Conservation (phyloP, 2,888 invertebrate genomes). For the Idaea dimidiata region DNA sequence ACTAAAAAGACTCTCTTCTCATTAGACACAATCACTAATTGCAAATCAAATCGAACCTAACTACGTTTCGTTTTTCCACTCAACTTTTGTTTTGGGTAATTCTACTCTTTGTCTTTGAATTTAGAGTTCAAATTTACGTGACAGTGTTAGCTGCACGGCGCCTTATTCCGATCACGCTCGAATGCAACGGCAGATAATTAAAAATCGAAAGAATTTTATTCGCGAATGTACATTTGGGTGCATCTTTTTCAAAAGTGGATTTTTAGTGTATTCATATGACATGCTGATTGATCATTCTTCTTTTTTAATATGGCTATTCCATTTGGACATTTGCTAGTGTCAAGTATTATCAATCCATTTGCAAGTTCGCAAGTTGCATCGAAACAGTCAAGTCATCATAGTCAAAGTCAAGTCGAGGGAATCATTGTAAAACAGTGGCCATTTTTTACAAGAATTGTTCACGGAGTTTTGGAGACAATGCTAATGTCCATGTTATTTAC, state of each 20-base stretch:
- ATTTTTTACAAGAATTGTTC: too few species aligned
- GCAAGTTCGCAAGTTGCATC: too few species aligned
- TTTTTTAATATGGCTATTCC: too few species aligned
- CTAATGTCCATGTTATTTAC: too few species aligned
- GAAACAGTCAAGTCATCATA: too few species aligned
- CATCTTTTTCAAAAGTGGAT: not conserved
- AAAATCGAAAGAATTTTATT: conserved; percentile 78
- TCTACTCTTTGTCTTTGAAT: conserved; percentile 27
- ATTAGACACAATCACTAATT: conserved; percentile 68
- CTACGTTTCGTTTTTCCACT: conserved; percentile 61
- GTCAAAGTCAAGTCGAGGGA: too few species aligned
- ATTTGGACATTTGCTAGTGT: too few species aligned
- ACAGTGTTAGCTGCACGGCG: conserved; percentile 24
- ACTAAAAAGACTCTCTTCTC: conserved; percentile 42
- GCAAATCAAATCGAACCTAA: conserved; percentile 69
- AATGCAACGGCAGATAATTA: conserved; percentile 64
- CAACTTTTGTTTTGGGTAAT: conserved; percentile 26
- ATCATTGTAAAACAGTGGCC: too few species aligned
- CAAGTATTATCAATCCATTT: too few species aligned
- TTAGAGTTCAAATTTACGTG: conserved; percentile 8
- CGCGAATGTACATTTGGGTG: conserved; percentile 59
- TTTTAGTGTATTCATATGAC: too few species aligned
- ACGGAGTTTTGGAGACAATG: too few species aligned
- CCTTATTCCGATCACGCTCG: conserved; percentile 68
- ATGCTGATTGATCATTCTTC: too few species aligned